These are phyloP conservation scores for Elegia similella DNA, from an alignment of 2,888 invertebrate species.

Conservation along the genomic window DNA sequence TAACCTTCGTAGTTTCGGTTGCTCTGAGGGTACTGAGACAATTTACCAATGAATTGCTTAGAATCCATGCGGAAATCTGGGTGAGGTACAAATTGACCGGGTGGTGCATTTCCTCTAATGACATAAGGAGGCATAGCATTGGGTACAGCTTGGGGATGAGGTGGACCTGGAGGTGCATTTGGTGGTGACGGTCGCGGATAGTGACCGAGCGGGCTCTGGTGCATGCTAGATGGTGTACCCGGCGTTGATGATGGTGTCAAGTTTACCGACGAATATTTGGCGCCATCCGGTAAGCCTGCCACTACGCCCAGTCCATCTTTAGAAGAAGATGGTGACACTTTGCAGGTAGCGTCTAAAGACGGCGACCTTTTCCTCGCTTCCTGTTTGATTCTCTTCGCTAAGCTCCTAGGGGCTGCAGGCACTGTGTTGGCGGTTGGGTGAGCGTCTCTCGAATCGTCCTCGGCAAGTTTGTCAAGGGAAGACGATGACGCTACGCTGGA, in stretches of 20 bases:
- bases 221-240: slow-evolving; percentile 83
- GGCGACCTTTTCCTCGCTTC: slow-evolving; percentile 82
- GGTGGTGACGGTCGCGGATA: slow-evolving; percentile 88
- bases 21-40: slow-evolving; percentile 69
- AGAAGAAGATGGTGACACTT: slow-evolving; percentile 79
- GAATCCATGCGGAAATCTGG: slow-evolving; percentile 78
- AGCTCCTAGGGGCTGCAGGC: slow-evolving; percentile 73
- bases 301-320: slow-evolving; percentile 74
- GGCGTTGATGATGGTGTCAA: slow-evolving; percentile 84
- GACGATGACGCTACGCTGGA: slow-evolving; percentile 85
- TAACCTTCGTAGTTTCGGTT: slow-evolving; percentile 67
- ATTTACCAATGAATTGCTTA: slow-evolving; percentile 72
- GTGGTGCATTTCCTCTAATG: slow-evolving; percentile 75
- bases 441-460: slow-evolving; percentile 89
- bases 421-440: slow-evolving; percentile 84
- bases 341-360: slow-evolving; percentile 70
- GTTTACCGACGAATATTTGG: slow-evolving; percentile 83
- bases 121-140: slow-evolving; percentile 82
- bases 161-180: slow-evolving; percentile 82
- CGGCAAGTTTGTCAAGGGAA: slow-evolving; percentile 88
- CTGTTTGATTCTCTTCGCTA: slow-evolving; percentile 78
- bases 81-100: slow-evolving; percentile 73
- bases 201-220: slow-evolving; percentile 84
- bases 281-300: slow-evolving; percentile 75
- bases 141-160: slow-evolving; percentile 82